Base-by-base conservation (phyloP, 2,797 vertebrate genomes). In the Clarias pachynema region DNA sequence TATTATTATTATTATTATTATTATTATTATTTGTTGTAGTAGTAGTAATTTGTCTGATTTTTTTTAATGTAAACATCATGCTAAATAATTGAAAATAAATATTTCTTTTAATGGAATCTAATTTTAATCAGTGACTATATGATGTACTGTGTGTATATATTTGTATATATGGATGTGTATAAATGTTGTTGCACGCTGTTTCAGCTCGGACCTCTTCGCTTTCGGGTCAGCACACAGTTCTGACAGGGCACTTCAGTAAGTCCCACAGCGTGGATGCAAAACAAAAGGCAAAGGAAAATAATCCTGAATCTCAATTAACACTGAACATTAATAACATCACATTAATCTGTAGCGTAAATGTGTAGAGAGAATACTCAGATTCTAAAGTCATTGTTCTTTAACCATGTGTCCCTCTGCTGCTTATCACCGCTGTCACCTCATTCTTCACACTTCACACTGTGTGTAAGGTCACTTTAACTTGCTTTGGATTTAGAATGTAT, bases 241-340 rank as follows among this genome's bases (percentile, higher is more conserved):
- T 88, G 53, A 85, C 84, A 82, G n/a, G 29, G 70, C 84, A 70
- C 81, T 84, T 86, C 87, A 90, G 87, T 89, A 90, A 89, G 90
- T 89, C 86, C 69, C 5, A 34, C 75, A 15, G 75, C 4, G 57
- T 60, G 75, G 31, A 31, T 37, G n/a, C 5, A 26, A 59, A 34
- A 1, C 34, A 34, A 29, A 20, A 74, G n/a, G 15, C 49, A 53
- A 2, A 9, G 12, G 68, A n/a, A n/a, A 49, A n/a, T 44, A 53
- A 26, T n/a, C 4, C 14, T 9, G 5, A 4, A 37, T 37, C 65
- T 66, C 10, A 18, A 37, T 37, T 78, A 60, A 78, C 72, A 29
- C 14, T 16, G 60, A 78, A 62, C 24, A 22, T 65, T 65, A 79
- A 44, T 80, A 80, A 80, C 59, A 44, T 7, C 24, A 49, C 24